phyloP scores from a whole-genome alignment of 1,140 invertebrate genomes.

The Drosophila pruinosa region DNA sequence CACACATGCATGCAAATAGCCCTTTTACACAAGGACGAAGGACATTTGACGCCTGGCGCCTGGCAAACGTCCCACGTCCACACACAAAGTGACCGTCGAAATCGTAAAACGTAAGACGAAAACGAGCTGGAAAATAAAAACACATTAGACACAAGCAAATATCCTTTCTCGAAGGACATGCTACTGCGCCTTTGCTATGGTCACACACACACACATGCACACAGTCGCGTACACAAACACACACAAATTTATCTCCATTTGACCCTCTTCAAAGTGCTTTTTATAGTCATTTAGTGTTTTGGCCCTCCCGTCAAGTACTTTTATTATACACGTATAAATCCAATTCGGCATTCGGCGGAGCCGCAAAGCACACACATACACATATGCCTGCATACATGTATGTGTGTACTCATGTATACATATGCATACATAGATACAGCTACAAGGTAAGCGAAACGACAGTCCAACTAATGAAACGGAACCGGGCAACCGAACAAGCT shows the following conservation, averaged over 20 bases:
- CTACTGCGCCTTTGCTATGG: conserved; percentile 38
- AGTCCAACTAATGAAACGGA: conserved; percentile 78
- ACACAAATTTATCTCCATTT: conserved; percentile 83
- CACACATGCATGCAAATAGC: conserved; percentile 54
- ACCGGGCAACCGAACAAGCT: conserved; percentile 45
- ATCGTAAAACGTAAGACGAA: conserved; percentile 80
- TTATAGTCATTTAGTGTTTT: conserved; percentile 82
- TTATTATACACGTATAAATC: conserved; percentile 81
- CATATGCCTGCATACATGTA: conserved; percentile 18
- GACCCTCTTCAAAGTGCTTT: conserved; percentile 83
- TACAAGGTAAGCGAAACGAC: conserved; percentile 52
- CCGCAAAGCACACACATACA: conserved; percentile 34
- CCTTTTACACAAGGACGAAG: conserved; percentile 47
- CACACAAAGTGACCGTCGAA: conserved; percentile 72
- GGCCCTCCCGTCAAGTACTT: conserved; percentile 81
- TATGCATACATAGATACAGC: conserved; percentile 32
- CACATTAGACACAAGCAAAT: conserved; percentile 81
- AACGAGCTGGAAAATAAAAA: conserved; percentile 80
- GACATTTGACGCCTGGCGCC: conserved; percentile 54
- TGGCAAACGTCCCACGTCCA: conserved; percentile 53
- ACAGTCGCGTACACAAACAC: conserved; percentile 13
- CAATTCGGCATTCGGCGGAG: conserved; percentile 75
- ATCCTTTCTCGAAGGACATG: conserved; percentile 63
- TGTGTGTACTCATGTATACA: conserved; percentile 21
- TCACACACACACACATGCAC: conserved; percentile 23